Evolutionary conservation across 2,113 vertebrate species (phyloP).

Genomic region (Gallinago media): DNA sequence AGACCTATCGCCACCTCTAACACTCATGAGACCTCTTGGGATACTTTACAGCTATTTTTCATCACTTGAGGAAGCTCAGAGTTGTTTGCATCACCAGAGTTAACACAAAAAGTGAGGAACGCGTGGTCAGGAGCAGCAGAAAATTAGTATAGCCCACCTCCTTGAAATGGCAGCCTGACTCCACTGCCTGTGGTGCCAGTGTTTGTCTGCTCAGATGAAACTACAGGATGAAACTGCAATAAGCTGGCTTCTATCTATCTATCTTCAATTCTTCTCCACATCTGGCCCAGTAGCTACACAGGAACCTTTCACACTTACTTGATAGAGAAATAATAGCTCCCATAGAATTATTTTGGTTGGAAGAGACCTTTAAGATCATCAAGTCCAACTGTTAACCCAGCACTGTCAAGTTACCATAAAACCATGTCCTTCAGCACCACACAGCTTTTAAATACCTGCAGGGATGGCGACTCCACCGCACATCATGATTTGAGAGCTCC

Average conservation of each 20-base stretch:
- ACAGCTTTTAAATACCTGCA: not conserved
- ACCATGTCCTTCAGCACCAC: not conserved
- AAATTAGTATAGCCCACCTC: not conserved
- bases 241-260: not conserved
- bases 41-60: not conserved
- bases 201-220: not conserved
- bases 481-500: not conserved
- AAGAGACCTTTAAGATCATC: not conserved
- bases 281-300: not conserved
- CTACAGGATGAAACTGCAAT: not conserved
- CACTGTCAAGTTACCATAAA: not conserved
- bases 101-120: not conserved
- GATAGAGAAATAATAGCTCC: not conserved
- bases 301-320: not conserved
- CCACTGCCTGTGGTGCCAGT: not conserved
- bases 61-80: not conserved
- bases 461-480: not conserved
- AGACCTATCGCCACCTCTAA: not conserved
- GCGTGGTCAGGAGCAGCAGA: not conserved
- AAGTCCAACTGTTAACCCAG: not conserved
- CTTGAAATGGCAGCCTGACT: not conserved
- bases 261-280: not conserved
- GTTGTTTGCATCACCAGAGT: not conserved
- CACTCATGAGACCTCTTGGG: rapidly evolving
- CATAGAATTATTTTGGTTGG: not conserved